Base-by-base conservation (phyloP, 2,797 vertebrate species). In the Fistularia tabacaria region DNA sequence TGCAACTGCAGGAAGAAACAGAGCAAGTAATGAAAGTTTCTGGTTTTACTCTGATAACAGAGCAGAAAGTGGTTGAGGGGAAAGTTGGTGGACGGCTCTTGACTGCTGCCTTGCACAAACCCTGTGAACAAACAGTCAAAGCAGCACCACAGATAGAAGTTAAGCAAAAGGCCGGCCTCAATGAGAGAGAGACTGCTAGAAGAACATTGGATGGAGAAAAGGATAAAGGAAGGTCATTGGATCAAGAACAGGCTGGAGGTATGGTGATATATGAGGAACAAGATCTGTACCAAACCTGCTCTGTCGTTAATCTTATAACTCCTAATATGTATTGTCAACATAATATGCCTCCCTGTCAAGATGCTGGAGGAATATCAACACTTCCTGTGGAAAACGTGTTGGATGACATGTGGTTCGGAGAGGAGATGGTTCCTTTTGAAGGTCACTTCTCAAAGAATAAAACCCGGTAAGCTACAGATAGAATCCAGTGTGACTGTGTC, bases 371-470 rank as follows among this genome's bases (percentile, higher is more conserved):
- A 49, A 25, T 0, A 3, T 61, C 73, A 1, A 42, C 1, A 0
- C 48, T 62, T 71, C 59, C 69, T n/a, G 3, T 37, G 3, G 79
- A 83, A 9, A 83, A 81, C 3, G 13, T 1, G 36, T 13, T 91
- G 51, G 83, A 89, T 1, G 90, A 88, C 6, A 77, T 66, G 55
- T 92, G 91, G 91, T 92, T 92, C 80, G 64, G 81, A 43, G 89
- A 92, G 6, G 69, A 74, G 11, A 89, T 91, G 85, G 85, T 87
- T 14, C 56, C 59, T 37, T 51, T 45, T 3, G 50, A 63, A 11
- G 60, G 6, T 12, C 40, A 10, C 0, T 40, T 60, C 15, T 53
- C 39, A 10, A 62, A 76, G 11, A 74, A 77, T 7, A 86, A 79
- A 43, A 9, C 38, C 10, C 1, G 70, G 87, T 90, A 71, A 77